These are phyloP conservation scores for Leuctra nigra DNA, from an alignment of 2,888 invertebrate species.

Conservation along the genomic window DNA sequence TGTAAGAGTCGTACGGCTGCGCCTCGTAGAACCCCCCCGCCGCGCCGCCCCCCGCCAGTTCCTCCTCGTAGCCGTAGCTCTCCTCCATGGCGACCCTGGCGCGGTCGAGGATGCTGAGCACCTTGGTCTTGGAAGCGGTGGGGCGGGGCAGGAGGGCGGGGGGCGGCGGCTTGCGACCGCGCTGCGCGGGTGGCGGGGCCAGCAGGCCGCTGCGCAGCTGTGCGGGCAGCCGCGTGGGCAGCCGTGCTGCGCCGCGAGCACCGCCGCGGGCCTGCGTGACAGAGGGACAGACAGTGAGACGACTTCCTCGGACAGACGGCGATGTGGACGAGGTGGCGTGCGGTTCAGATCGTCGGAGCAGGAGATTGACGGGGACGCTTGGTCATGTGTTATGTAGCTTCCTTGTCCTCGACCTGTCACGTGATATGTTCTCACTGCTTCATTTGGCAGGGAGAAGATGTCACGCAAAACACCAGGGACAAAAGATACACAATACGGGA, in stretches of 20 bases:
- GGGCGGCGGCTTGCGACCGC: conserved; percentile 44
- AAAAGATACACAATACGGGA: no score
- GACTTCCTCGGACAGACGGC: no score
- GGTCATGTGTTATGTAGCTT: no score
- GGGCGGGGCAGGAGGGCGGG: conserved; percentile 44
- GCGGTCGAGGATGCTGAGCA: conserved; percentile 75
- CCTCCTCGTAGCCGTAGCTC: conserved; percentile 33
- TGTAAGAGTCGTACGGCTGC: conserved; percentile 27
- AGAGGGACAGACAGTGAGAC: no score
- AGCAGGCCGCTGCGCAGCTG: conserved; percentile 35
- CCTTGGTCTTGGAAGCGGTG: conserved; percentile 62
- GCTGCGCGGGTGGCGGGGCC: conserved; percentile 37
- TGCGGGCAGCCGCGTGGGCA: conserved; percentile 34
- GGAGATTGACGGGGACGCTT: no score
- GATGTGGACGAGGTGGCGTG: no score
- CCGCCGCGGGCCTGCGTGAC: conserved; percentile 9
- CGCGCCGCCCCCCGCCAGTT: conserved; percentile 20
- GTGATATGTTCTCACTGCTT: no score
- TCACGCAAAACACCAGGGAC: no score
- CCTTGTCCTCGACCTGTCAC: no score
- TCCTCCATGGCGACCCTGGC: conserved; percentile 78
- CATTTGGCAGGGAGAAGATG: no score
- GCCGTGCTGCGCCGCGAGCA: not conserved
- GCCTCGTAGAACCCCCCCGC: conserved; percentile 30
- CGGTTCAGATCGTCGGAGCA: no score